phyloP scores from a whole-genome alignment of 2,888 invertebrate genomes.

The Nomada ferruginata region DNA sequence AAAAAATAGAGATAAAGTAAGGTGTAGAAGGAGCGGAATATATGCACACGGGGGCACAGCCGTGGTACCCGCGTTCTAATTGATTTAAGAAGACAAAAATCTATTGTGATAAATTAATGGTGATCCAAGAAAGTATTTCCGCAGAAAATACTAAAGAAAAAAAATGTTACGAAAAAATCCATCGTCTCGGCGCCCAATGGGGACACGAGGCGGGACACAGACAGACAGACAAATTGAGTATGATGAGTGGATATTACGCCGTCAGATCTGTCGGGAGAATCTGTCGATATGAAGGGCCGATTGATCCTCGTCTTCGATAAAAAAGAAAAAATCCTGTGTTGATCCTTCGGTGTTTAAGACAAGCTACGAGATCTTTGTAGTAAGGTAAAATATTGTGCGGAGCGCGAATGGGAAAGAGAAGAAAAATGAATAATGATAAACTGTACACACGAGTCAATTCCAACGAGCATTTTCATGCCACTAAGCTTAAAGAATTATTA shows the following conservation, averaged over 20 bases:
- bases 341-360: constrained; percentile 47
- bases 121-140: constrained; percentile 84
- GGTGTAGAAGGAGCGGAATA: constrained; percentile 54
- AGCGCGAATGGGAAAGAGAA: constrained; percentile 42
- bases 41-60: constrained; percentile 65
- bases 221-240: constrained; percentile 55
- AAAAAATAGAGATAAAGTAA: constrained; percentile 43
- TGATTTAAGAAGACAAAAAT: constrained; percentile 74
- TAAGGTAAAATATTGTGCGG: constrained; percentile 50
- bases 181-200: constrained; percentile 25
- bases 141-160: constrained; percentile 64
- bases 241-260: constrained; percentile 49
- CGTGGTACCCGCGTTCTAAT: constrained; percentile 67
- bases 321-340: constrained; percentile 38
- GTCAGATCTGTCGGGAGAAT: constrained; percentile 51
- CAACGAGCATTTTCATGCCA: constrained; percentile 84
- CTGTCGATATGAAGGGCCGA: constrained; percentile 45
- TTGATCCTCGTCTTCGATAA: constrained; percentile 47
- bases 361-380: constrained; percentile 38
- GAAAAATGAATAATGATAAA: constrained; percentile 53
- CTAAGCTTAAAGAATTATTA: constrained; percentile 83
- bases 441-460: constrained; percentile 84
- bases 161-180: constrained; percentile 30
- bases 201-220: constrained; percentile 31
- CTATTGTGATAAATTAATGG: constrained; percentile 84